Percentiles rank a stretch among this genome's conserved stretches.
phyloP scores from a whole-genome alignment of 2,797 vertebrate genomes.

The Siniperca obscura region DNA sequence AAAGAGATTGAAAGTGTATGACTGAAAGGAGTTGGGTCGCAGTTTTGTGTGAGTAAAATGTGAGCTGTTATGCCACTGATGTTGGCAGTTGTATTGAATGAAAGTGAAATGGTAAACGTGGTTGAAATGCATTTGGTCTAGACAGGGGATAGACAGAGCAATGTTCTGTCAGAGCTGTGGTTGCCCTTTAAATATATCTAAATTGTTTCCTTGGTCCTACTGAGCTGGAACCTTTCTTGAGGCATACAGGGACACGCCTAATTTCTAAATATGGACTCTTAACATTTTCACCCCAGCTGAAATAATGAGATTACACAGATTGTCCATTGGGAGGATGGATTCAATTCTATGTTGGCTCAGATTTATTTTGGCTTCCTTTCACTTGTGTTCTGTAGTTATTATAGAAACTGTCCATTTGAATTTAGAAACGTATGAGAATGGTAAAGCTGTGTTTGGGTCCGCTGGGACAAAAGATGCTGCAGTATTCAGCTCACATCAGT shows the following conservation, averaged over 20 bases:
- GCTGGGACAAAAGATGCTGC: not conserved
- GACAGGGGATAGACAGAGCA: not conserved
- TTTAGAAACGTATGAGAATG: slow-evolving; percentile 23
- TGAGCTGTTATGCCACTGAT: not conserved
- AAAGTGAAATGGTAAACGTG: not conserved
- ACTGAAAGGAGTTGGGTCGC: not conserved
- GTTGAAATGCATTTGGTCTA: not conserved
- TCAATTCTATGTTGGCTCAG: slow-evolving; percentile 28
- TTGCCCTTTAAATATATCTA: slow-evolving; percentile 18
- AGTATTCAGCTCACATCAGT: not conserved
- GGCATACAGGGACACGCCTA: slow-evolving; percentile 10
- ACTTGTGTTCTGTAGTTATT: slow-evolving; percentile 26
- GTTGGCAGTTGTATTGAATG: not conserved
- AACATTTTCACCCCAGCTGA: slow-evolving; percentile 56
- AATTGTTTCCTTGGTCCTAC: slow-evolving; percentile 9
- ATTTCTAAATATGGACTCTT: slow-evolving; percentile 47
- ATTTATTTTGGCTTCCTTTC: slow-evolving; percentile 39
- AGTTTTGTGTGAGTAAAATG: not conserved
- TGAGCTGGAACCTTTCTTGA: slow-evolving; percentile 19
- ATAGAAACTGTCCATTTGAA: slow-evolving; percentile 29
- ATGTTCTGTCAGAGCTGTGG: not conserved
- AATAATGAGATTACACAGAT: slow-evolving; percentile 60
- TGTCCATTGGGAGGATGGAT: slow-evolving; percentile 45
- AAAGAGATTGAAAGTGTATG: not conserved
- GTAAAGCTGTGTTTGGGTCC: slow-evolving; percentile 21